phyloP scores from a whole-genome alignment of 2,113 vertebrate species.

The Planiliza haematocheilus region DNA sequence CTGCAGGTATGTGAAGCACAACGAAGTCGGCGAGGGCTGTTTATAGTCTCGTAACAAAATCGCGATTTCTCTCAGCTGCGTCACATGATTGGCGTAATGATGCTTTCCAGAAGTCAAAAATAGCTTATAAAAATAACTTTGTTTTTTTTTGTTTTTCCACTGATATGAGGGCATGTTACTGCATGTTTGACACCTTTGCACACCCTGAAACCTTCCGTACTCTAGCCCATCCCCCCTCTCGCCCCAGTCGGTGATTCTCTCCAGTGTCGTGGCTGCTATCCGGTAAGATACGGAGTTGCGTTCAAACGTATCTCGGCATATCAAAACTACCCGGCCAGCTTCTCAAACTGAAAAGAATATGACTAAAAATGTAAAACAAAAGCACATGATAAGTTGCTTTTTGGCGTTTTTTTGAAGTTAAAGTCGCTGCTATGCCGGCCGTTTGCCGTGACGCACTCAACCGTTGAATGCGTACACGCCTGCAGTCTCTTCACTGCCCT shows the following conservation, averaged over 20 bases:
- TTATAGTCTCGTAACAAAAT: constrained; percentile 30
- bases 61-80: constrained; percentile 47
- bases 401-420: constrained; percentile 14
- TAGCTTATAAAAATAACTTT: constrained; percentile 80
- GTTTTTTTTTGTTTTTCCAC: too few relatives aligned
- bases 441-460: constrained; percentile 70
- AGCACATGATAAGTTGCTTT: constrained; percentile 32
- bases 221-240: not conserved
- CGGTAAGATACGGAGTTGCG: constrained; percentile 39
- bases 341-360: constrained; percentile 11
- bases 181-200: constrained; percentile 52
- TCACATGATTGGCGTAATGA: constrained; percentile 21
- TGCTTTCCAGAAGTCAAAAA: constrained; percentile 71
- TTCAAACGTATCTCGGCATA: constrained; percentile 32
- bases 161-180: constrained; percentile 32
- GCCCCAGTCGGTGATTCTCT: constrained; percentile 37
- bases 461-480: constrained; percentile 19
- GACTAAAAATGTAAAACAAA: constrained; percentile 25
- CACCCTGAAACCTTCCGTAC: constrained; percentile 16
- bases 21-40: constrained; percentile 30
- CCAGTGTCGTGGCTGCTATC: constrained; percentile 23
- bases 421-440: constrained; percentile 25
- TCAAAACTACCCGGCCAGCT: constrained; percentile 21
- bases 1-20: constrained; percentile 57
- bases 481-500: constrained; percentile 21